Conservation (phyloP, 1,140 invertebrate species). For the Wiebesia pumilae region DNA sequence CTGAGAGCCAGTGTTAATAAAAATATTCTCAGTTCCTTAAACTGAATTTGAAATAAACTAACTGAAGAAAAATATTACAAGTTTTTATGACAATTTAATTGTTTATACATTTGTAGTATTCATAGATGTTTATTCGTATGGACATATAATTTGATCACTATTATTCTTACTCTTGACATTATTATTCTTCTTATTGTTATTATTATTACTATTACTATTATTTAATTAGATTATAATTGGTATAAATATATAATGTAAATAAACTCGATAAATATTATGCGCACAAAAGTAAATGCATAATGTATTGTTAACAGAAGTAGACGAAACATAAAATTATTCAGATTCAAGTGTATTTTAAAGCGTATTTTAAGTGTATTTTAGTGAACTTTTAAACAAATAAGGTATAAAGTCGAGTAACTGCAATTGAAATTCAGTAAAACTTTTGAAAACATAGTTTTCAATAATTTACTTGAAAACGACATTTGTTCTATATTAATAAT, state of each 20-base stretch:
- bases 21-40: too few relatives aligned
- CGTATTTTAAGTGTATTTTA: slow-evolving; percentile 1
- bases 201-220: too few relatives aligned
- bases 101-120: not conserved
- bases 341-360: slow-evolving; percentile 22
- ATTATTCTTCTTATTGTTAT: too few relatives aligned
- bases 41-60: not conserved
- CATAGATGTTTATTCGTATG: not conserved
- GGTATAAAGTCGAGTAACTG: slow-evolving; percentile 21
- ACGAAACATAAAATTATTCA: slow-evolving; percentile 20
- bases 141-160: not conserved
- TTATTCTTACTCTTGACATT: not conserved
- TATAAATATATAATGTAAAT: slow-evolving; percentile 39
- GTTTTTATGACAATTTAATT: not conserved
- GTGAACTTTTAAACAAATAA: not conserved
- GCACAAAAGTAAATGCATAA: slow-evolving; percentile 36
- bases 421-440: slow-evolving; percentile 31
- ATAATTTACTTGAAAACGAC: not conserved
- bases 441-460: slow-evolving; percentile 13
- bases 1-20: too few relatives aligned
- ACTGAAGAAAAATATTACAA: not conserved
- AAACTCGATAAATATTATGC: slow-evolving; percentile 31
- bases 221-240: slow-evolving; percentile 47
- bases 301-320: slow-evolving; percentile 41
- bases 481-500: too few relatives aligned